phyloP scores from a whole-genome alignment of 1,140 invertebrate genomes.

The Neomicropteryx cornuta region DNA sequence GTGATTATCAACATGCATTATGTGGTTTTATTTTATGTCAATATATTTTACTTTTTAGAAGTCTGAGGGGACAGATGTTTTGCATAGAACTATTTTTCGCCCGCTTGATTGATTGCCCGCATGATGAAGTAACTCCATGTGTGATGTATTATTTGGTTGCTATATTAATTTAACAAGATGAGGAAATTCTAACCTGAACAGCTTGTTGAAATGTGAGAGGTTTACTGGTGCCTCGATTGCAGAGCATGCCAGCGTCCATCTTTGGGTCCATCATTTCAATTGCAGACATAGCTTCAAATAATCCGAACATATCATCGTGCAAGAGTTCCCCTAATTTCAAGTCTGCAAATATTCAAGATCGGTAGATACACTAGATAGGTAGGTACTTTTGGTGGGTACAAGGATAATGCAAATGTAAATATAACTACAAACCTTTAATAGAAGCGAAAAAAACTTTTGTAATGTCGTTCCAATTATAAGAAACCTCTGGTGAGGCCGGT shows the following conservation, averaged over 20 bases:
- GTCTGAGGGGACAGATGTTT: too few relatives aligned
- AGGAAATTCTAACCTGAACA: slow-evolving; percentile 66
- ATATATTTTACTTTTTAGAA: too few relatives aligned
- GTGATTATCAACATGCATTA: too few relatives aligned
- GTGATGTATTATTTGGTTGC: background rate
- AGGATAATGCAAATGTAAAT: slow-evolving; percentile 5
- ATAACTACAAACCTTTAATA: slow-evolving; percentile 50
- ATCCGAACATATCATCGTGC: slow-evolving; percentile 86
- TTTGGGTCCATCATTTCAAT: slow-evolving; percentile 99
- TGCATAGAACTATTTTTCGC: too few relatives aligned
- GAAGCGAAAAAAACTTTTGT: slow-evolving; percentile 64
- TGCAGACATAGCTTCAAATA: slow-evolving; percentile 98
- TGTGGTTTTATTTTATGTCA: too few relatives aligned
- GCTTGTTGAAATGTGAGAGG: slow-evolving; percentile 83
- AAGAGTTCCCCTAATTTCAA: slow-evolving; percentile 78
- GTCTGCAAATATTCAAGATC: slow-evolving; percentile 49
- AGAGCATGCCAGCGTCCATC: slow-evolving; percentile 98
- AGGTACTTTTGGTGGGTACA: slow-evolving; percentile 3
- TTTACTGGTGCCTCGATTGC: slow-evolving; percentile 75
- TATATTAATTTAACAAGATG: slow-evolving; percentile 9
- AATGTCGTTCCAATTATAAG: slow-evolving; percentile 67
- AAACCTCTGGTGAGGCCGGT: slow-evolving; percentile 30
- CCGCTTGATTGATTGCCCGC: too few relatives aligned
- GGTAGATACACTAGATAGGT: slow-evolving; percentile 4
- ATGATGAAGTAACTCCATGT: background rate